Conservation (phyloP, 2,113 vertebrate genomes). For the Dipodomys stephensi region DNA sequence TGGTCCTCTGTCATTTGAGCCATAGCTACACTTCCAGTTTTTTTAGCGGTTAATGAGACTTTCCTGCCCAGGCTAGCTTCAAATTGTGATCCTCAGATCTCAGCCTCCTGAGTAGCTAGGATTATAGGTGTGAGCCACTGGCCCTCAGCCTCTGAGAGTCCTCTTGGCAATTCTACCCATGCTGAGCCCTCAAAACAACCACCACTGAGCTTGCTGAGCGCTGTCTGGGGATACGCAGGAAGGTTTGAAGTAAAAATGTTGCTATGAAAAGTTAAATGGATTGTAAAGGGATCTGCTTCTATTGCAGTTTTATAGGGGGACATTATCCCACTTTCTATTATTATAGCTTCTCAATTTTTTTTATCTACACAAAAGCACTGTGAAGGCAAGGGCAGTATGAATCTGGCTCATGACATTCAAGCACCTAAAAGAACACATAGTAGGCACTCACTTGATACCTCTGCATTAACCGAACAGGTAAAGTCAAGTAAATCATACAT, state of each 20-base stretch:
- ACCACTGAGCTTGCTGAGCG: not conserved
- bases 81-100: too few species aligned
- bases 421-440: not conserved
- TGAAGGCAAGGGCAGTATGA: not conserved
- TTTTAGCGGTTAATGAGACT: too few species aligned
- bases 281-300: not conserved
- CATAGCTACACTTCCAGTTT: too few species aligned
- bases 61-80: too few species aligned
- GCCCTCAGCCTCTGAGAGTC: not conserved
- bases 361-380: not conserved
- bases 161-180: not conserved
- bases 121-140: too few species aligned
- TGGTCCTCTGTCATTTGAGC: too few species aligned
- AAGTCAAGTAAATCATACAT: conserved; percentile 18
- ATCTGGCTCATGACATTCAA: not conserved
- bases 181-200: not conserved
- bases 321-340: not conserved
- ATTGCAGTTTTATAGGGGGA: not conserved
- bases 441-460: not conserved
- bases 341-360: not conserved
- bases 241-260: not conserved
- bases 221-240: not conserved
- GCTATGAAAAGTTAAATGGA: not conserved
- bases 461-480: conserved; percentile 11
- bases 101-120: too few species aligned